A percentile compares a stretch with the other conserved stretches of the same genome.
Conservation (phyloP, 2,888 invertebrate species). For the Callosobruchus maculatus region DNA sequence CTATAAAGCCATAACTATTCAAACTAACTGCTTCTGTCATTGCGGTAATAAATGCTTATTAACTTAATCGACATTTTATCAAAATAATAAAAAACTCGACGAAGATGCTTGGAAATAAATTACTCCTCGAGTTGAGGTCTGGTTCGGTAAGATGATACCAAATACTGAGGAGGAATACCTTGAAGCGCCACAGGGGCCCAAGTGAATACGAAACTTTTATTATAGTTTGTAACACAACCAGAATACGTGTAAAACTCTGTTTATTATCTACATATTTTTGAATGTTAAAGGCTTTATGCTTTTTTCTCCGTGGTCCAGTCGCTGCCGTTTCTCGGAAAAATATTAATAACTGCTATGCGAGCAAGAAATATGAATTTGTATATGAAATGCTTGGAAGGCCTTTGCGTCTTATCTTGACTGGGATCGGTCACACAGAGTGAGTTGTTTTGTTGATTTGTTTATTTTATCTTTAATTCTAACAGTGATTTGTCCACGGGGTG, state of each 20-base stretch:
- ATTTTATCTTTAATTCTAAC: not conserved
- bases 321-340: not conserved
- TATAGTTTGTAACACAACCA: conserved; percentile 31
- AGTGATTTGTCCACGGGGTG: not conserved
- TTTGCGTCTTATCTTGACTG: no score
- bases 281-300: not conserved
- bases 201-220: conserved; percentile 37
- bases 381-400: no score
- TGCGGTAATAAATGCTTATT: not conserved
- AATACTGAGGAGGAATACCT: conserved; percentile 37
- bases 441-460: no score
- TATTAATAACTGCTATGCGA: not conserved
- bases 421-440: no score
- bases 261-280: conserved; percentile 31
- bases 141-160: conserved; percentile 40
- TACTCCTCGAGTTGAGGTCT: conserved; percentile 34
- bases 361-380: not conserved
- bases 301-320: not conserved
- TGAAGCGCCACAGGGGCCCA: conserved; percentile 33
- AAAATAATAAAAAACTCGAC: not conserved
- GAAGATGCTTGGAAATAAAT: conserved; percentile 27
- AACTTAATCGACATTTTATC: not conserved
- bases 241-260: conserved; percentile 31
- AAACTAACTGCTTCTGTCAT: not conserved
- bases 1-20: not conserved